These are phyloP conservation scores for Fregetta grallaria DNA, from an alignment of 2,113 vertebrate species.

Conservation along the genomic window DNA sequence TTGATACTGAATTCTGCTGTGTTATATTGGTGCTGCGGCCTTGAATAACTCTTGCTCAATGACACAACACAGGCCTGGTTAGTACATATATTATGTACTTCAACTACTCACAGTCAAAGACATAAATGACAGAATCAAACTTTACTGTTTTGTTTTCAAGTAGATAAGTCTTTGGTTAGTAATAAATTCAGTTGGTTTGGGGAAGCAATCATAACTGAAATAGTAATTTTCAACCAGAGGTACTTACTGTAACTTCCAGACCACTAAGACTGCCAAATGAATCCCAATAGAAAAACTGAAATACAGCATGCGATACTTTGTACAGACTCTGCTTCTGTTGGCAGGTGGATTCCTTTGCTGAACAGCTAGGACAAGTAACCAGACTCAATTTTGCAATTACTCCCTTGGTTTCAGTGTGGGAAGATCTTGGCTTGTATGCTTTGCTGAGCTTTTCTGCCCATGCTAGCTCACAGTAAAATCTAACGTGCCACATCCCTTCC, in stretches of 20 bases:
- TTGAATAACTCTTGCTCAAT: background rate
- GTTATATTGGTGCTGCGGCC: background rate
- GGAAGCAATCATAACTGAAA: background rate
- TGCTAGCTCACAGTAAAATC: background rate
- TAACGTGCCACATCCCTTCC: background rate
- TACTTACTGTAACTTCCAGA: conserved; percentile 1
- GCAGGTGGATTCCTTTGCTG: background rate
- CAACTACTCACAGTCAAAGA: conserved; percentile 8
- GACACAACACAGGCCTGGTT: background rate
- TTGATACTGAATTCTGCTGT: background rate
- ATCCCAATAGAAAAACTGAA: background rate
- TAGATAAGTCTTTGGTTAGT: conserved; percentile 50
- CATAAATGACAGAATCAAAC: conserved; percentile 18
- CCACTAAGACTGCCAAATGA: background rate
- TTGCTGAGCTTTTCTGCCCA: background rate
- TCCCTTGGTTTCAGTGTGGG: background rate
- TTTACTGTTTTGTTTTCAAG: conserved; percentile 27
- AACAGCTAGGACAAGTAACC: background rate
- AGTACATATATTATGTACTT: background rate
- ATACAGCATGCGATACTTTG: background rate
- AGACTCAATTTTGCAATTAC: background rate
- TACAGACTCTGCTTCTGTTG: background rate
- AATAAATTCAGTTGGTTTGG: conserved; percentile 8
- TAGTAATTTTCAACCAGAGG: conserved; percentile 3
- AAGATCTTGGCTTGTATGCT: background rate